phyloP scores from a whole-genome alignment of 2,888 invertebrate genomes.

The Harpalus rubripes region DNA sequence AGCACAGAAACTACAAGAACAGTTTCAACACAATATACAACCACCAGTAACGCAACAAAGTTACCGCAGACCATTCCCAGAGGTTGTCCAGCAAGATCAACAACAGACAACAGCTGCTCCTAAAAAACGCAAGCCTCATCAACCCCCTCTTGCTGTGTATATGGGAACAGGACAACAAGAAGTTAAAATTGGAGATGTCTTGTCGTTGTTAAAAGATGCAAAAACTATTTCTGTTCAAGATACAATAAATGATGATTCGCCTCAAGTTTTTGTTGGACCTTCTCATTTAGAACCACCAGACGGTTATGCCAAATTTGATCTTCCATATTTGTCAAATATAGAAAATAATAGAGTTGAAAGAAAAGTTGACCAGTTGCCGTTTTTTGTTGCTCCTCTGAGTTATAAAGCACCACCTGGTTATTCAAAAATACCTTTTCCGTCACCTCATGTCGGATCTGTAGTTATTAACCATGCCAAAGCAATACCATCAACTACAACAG shows the following conservation, averaged over 20 bases:
- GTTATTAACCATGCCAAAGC: slow-evolving; percentile 81
- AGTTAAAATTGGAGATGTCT: slow-evolving; percentile 85
- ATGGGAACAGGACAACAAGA: slow-evolving; percentile 80
- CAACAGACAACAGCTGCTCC: slow-evolving; percentile 78
- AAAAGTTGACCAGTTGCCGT: slow-evolving; percentile 87
- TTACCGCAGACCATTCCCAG: slow-evolving; percentile 69
- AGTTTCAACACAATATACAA: slow-evolving; percentile 69
- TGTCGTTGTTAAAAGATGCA: slow-evolving; percentile 84
- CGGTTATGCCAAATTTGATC: slow-evolving; percentile 88
- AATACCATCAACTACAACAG: slow-evolving; percentile 69
- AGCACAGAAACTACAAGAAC: slow-evolving; percentile 75
- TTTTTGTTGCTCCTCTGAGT: slow-evolving; percentile 91
- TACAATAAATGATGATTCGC: slow-evolving; percentile 84
- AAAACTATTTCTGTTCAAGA: slow-evolving; percentile 89
- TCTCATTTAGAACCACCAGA: slow-evolving; percentile 85
- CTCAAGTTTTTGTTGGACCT: slow-evolving; percentile 90
- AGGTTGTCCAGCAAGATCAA: slow-evolving; percentile 74
- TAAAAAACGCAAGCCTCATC: slow-evolving; percentile 86
- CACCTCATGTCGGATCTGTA: slow-evolving; percentile 92
- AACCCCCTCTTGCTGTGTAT: slow-evolving; percentile 91
- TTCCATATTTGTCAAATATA: slow-evolving; percentile 89
- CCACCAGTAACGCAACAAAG: slow-evolving; percentile 70
- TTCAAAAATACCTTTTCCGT: slow-evolving; percentile 91
- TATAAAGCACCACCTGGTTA: slow-evolving; percentile 91
- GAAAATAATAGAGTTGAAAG: slow-evolving; percentile 84